Evolutionary conservation across 1,140 invertebrate species (phyloP).

Genomic region (Micrasema longulum): DNA sequence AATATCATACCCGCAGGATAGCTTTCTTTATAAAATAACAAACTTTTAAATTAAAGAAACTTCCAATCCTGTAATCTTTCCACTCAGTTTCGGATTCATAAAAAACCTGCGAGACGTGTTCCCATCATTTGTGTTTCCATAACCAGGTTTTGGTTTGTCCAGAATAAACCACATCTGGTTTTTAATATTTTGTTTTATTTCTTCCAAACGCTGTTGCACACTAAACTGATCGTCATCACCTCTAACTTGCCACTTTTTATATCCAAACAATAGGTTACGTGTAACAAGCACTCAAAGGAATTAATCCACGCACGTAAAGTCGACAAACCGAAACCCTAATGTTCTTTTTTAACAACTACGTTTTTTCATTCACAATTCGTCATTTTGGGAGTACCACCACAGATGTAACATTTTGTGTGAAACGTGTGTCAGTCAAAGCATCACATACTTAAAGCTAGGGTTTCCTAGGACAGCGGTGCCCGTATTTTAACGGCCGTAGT

Average conservation of each 20-base stretch:
- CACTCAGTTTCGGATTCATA: too few relatives aligned
- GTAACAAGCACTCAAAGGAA: constrained; percentile 60
- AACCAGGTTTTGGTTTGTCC: constrained; percentile 58
- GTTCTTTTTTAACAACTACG: too few relatives aligned
- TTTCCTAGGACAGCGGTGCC: too few relatives aligned
- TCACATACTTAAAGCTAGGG: too few relatives aligned
- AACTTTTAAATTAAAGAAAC: constrained; percentile 45
- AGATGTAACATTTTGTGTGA: constrained; percentile 59
- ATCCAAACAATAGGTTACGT: constrained; percentile 58
- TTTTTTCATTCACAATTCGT: constrained; percentile 58
- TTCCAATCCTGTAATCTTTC: constrained; percentile 56
- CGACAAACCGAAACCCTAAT: too few relatives aligned
- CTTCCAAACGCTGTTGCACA: constrained; percentile 60
- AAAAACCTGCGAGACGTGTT: too few relatives aligned
- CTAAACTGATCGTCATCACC: constrained; percentile 43
- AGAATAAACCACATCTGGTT: constrained; percentile 56
- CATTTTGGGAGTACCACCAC: constrained; percentile 56
- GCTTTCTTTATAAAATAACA: constrained; percentile 16
- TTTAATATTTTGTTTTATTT: constrained; percentile 59
- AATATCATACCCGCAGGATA: constrained; percentile 30
- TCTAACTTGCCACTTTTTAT: constrained; percentile 45
- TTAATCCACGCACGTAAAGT: constrained; percentile 59
- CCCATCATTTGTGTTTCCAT: too few relatives aligned
- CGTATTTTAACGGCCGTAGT: too few relatives aligned
- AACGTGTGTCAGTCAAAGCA: too few relatives aligned